Evolutionary conservation across 1,140 invertebrate genomes (phyloP).

Genomic region (Drosophila pandora): DNA sequence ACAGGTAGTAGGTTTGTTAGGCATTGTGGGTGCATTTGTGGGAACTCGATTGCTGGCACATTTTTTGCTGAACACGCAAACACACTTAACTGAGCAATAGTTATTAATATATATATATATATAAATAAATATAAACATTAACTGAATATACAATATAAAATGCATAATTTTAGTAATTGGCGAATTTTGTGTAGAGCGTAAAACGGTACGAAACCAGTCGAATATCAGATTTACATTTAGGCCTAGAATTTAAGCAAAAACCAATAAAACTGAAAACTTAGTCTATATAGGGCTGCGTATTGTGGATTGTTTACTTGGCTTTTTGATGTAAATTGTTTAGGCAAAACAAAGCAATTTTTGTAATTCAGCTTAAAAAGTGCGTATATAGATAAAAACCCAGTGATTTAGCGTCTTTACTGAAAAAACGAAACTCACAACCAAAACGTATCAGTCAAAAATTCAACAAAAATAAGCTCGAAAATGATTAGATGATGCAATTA

Average conservation of each 20-base stretch:
- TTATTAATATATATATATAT: slow-evolving; percentile 50
- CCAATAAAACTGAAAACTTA: slow-evolving; percentile 56
- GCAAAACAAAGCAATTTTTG: slow-evolving; percentile 50
- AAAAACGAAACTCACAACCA: slow-evolving; percentile 32
- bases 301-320: slow-evolving; percentile 61
- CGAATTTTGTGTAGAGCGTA: slow-evolving; percentile 78
- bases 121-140: slow-evolving; percentile 19
- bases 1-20: not conserved
- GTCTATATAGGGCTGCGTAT: slow-evolving; percentile 63
- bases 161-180: slow-evolving; percentile 79
- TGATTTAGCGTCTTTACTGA: slow-evolving; percentile 61
- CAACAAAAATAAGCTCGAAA: slow-evolving; percentile 19
- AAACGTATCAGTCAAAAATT: slow-evolving; percentile 62
- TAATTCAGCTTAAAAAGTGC: slow-evolving; percentile 54
- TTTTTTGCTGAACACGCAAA: slow-evolving; percentile 68
- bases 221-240: slow-evolving; percentile 78
- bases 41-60: slow-evolving; percentile 59
- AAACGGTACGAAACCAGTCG: slow-evolving; percentile 63
- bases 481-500: slow-evolving; percentile 47
- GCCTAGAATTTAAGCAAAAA: slow-evolving; percentile 69
- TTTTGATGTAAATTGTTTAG: slow-evolving; percentile 68
- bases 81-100: slow-evolving; percentile 78
- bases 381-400: slow-evolving; percentile 51
- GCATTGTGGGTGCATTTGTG: slow-evolving; percentile 35
- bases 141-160: slow-evolving; percentile 54